Conservation (phyloP, 2,113 vertebrate species). For the Etia nguti region DNA sequence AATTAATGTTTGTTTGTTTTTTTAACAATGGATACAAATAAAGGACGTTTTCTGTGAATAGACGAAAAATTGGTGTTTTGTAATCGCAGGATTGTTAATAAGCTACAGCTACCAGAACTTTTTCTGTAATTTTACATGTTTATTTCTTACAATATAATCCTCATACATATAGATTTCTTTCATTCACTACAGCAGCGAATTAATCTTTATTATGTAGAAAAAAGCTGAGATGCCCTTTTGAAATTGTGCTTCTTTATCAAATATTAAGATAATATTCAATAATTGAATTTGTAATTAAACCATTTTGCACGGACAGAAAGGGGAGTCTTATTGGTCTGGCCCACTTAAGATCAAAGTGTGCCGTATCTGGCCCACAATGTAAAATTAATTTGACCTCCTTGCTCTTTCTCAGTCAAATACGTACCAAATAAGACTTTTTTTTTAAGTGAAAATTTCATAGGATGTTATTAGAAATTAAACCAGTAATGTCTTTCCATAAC, state of each 20-base stretch:
- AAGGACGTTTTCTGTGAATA: background rate
- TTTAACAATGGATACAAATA: background rate
- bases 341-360: background rate
- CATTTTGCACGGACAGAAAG: background rate
- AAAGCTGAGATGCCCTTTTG: background rate
- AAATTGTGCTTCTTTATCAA: background rate
- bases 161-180: background rate
- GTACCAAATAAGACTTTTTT: background rate
- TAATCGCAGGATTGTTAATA: background rate
- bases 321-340: background rate
- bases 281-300: background rate
- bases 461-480: background rate
- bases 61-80: background rate
- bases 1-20: rapidly evolving
- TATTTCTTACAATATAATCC: background rate
- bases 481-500: background rate
- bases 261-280: background rate
- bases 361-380: background rate
- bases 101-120: background rate
- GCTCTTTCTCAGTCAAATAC: background rate
- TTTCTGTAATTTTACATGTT: background rate
- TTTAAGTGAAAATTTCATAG: background rate
- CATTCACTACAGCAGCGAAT: background rate
- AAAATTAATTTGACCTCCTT: background rate
- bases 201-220: background rate